Evolutionary conservation across 2,113 vertebrate genomes (phyloP).

Genomic region (Larimichthys polyactis): DNA sequence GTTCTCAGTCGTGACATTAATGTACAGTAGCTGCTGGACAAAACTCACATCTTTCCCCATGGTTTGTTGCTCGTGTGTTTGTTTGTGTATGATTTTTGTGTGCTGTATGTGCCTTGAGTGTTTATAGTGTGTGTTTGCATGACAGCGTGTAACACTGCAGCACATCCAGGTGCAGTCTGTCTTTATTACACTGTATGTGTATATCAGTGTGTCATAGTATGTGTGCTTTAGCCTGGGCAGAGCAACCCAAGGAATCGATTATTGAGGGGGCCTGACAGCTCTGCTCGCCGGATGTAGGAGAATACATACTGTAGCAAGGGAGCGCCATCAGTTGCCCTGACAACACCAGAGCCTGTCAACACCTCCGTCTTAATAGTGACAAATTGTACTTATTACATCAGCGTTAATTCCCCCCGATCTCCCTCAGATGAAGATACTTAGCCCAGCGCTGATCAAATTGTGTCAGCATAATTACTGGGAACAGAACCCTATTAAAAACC

Average conservation of each 20-base stretch:
- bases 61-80: slow-evolving; percentile 16
- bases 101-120: background rate
- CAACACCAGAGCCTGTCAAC: slow-evolving; percentile 89
- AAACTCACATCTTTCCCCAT: slow-evolving; percentile 12
- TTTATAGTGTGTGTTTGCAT: slow-evolving; percentile 14
- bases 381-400: slow-evolving; percentile 96
- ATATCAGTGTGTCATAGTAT: slow-evolving; percentile 39
- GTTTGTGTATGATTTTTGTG: background rate
- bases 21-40: slow-evolving; percentile 29
- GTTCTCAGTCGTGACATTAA: slow-evolving; percentile 24
- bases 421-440: slow-evolving; percentile 96
- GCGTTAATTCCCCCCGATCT: slow-evolving; percentile 92
- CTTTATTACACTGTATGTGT: slow-evolving; percentile 49
- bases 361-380: slow-evolving; percentile 92
- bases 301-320: slow-evolving; percentile 74
- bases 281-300: slow-evolving; percentile 63
- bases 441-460: slow-evolving; percentile 92
- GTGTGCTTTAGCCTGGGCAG: slow-evolving; percentile 55
- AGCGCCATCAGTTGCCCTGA: slow-evolving; percentile 85
- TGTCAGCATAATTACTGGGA: slow-evolving; percentile 94
- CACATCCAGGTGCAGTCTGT: slow-evolving; percentile 51
- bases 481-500: slow-evolving; percentile 93
- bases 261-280: slow-evolving; percentile 69
- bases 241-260: slow-evolving; percentile 69
- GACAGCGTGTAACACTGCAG: slow-evolving; percentile 33